A percentile compares a stretch with the other conserved stretches of the same genome.
Evolutionary conservation across 2,113 vertebrate species (phyloP).

Genomic region (Cygnus buccinator): DNA sequence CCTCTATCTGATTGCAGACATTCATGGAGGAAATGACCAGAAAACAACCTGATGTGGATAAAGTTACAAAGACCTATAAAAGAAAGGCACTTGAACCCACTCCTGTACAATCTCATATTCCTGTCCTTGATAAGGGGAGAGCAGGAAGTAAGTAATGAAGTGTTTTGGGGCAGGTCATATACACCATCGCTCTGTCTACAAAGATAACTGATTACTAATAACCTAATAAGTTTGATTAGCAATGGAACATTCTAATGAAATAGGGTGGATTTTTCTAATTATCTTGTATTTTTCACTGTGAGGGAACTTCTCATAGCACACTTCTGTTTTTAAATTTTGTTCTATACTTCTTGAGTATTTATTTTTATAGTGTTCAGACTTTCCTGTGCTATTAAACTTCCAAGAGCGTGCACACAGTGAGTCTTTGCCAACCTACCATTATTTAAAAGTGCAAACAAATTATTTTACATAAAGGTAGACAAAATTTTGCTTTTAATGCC

Average conservation of each 20-base stretch:
- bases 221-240: background rate
- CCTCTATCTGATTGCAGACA: constrained; percentile 74
- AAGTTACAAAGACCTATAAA: constrained; percentile 97
- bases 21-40: constrained; percentile 99
- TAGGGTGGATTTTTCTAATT: background rate
- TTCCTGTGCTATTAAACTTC: background rate
- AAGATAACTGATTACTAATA: background rate
- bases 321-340: background rate
- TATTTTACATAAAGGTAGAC: background rate
- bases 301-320: background rate
- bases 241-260: background rate
- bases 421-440: background rate
- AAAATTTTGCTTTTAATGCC: background rate
- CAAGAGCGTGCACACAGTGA: background rate
- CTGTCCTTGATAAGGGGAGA: constrained; percentile 91
- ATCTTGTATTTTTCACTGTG: background rate
- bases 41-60: constrained; percentile 98
- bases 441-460: background rate
- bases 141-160: constrained; percentile 84
- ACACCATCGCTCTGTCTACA: background rate
- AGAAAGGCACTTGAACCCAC: constrained; percentile 84
- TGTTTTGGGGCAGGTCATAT: background rate
- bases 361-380: background rate
- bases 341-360: background rate
- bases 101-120: constrained; percentile 91